phyloP scores from a whole-genome alignment of 2,888 invertebrate genomes.

The Calliopum simillimum region DNA sequence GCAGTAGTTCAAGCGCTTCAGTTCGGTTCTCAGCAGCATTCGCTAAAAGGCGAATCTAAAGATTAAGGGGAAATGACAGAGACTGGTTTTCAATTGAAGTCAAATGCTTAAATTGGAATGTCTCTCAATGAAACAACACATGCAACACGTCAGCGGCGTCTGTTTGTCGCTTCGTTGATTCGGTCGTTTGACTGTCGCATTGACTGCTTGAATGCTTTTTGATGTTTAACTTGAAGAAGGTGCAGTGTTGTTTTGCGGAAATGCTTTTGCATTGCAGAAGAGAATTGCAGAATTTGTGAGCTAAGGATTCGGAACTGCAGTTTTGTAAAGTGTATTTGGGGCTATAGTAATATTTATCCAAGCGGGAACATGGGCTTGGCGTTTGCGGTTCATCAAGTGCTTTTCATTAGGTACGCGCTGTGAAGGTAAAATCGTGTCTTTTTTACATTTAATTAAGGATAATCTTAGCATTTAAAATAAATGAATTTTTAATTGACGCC shows the following conservation, averaged over 20 bases:
- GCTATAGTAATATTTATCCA: background rate
- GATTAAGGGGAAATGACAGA: background rate
- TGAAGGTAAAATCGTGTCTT: too few species aligned
- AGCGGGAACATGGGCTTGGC: background rate
- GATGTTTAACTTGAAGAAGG: background rate
- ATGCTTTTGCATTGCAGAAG: background rate
- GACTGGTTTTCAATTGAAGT: constrained; percentile 16
- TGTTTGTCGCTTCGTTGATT: background rate
- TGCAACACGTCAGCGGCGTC: constrained; percentile 3
- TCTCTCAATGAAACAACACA: background rate
- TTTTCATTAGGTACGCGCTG: too few species aligned
- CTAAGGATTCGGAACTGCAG: background rate
- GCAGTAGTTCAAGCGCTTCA: constrained; percentile 22
- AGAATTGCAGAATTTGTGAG: background rate
- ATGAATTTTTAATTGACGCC: too few species aligned
- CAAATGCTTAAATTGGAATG: constrained; percentile 24
- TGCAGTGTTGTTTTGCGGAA: background rate
- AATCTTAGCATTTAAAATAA: too few species aligned
- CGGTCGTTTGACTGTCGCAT: too few species aligned
- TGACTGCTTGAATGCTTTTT: too few species aligned
- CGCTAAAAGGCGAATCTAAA: background rate
- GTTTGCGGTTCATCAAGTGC: constrained; percentile 12
- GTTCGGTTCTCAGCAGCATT: background rate
- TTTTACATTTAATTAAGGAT: too few species aligned
- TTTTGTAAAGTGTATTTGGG: background rate